phyloP scores from a whole-genome alignment of 2,888 invertebrate species.

The Lucinisca nassula region DNA sequence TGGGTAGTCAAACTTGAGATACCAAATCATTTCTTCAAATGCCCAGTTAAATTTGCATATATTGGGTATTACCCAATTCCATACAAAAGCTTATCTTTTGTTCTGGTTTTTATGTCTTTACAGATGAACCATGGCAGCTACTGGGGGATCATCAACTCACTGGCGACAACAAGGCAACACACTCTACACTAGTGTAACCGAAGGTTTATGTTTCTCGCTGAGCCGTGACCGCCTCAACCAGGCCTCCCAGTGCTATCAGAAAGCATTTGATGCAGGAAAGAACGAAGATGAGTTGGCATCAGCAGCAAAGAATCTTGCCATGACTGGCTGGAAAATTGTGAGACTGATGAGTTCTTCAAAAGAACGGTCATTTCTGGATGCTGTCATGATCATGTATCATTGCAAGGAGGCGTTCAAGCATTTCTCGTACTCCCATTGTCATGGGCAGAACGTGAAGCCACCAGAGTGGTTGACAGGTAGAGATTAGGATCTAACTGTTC shows the following conservation, averaged over 20 bases:
- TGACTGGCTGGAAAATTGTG: conserved; percentile 56
- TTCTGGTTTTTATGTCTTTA: background rate
- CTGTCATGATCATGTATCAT: conserved; percentile 39
- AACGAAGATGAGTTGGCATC: conserved; percentile 55
- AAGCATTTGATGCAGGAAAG: conserved; percentile 49
- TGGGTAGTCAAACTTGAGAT: no score
- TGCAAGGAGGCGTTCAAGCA: conserved; percentile 65
- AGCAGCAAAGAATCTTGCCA: conserved; percentile 65
- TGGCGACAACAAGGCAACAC: conserved; percentile 55
- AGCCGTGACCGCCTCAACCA: conserved; percentile 48
- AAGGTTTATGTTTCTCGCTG: conserved; percentile 32
- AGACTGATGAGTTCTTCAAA: conserved; percentile 10
- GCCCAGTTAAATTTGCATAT: no score
- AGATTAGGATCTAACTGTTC: no score
- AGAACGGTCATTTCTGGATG: conserved; percentile 21
- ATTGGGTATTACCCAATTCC: no score
- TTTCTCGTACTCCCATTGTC: conserved; percentile 49
- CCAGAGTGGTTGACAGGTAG: conserved; percentile 43
- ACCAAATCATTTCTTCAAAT: no score
- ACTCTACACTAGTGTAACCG: conserved; percentile 41
- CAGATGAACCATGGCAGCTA: background rate
- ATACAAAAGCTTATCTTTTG: no score
- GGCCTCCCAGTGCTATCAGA: conserved; percentile 58
- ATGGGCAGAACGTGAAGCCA: conserved; percentile 48
- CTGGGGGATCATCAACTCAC: conserved; percentile 20